Percentiles rank a stretch among this genome's conserved stretches.
Conservation (phyloP, 2,113 vertebrate genomes). For the Melospiza georgiana region DNA sequence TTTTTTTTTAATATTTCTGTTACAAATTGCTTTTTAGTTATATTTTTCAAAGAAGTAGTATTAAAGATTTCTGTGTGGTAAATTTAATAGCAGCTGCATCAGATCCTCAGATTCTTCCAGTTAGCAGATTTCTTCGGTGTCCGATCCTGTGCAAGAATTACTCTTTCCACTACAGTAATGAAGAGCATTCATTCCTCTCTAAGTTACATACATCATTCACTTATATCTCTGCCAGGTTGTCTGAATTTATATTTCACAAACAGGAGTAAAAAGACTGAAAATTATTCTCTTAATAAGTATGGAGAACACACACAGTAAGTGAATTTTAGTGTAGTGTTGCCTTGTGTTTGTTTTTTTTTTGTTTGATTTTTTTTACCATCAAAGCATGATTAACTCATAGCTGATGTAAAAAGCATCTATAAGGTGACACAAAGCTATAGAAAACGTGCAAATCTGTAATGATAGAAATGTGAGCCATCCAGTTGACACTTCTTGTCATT, state of each 20-base stretch:
- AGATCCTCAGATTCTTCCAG: neutral
- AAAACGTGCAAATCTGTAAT: neutral
- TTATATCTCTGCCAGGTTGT: neutral
- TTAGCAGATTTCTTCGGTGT: neutral
- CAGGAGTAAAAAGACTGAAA: neutral
- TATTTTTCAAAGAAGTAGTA: neutral
- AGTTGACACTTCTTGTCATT: neutral
- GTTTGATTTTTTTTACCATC: neutral
- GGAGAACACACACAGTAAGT: neutral
- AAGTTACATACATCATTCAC: fast-evolving
- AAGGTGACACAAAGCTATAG: neutral
- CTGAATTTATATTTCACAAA: neutral
- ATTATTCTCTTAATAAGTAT: neutral
- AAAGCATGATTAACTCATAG: neutral
- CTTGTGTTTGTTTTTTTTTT: neutral
- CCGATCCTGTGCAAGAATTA: neutral
- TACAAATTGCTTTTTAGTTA: neutral
- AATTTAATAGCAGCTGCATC: neutral
- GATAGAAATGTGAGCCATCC: neutral
- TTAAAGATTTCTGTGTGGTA: neutral
- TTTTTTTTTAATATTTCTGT: neutral
- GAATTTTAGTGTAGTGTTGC: neutral
- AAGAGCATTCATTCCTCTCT: neutral
- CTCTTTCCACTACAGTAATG: neutral
- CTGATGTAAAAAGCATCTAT: neutral